Evolutionary conservation across 1,140 invertebrate genomes (phyloP).

Genomic region (Drosophila orena): DNA sequence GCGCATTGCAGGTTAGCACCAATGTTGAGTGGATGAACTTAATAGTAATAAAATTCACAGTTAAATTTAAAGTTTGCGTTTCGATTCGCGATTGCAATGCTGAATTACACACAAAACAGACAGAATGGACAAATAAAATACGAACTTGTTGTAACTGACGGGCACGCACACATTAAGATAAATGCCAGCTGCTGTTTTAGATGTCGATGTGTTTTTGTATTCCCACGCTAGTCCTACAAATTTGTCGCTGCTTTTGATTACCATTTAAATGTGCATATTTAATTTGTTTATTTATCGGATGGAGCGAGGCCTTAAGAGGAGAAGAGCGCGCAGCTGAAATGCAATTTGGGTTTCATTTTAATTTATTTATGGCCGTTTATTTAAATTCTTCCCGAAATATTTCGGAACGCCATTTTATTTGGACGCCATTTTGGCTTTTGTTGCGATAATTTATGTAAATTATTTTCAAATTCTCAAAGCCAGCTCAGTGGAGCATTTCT

Average conservation of each 20-base stretch:
- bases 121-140: conserved; percentile 11
- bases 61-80: conserved; percentile 44
- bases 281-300: conserved; percentile 63
- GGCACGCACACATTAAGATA: conserved; percentile 33
- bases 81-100: conserved; percentile 29
- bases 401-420: conserved; percentile 36
- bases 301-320: conserved; percentile 17
- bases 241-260: conserved; percentile 55
- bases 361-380: conserved; percentile 66
- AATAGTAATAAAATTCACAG: conserved; percentile 47
- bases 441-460: conserved; percentile 70
- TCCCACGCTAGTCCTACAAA: conserved; percentile 33
- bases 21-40: conserved; percentile 32
- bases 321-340: conserved; percentile 37
- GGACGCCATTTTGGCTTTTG: conserved; percentile 43
- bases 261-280: conserved; percentile 75
- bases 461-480: conserved; percentile 47
- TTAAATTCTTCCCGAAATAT: conserved; percentile 55
- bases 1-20: conserved; percentile 56
- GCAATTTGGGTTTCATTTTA: conserved; percentile 62
- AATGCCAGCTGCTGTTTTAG: conserved; percentile 30
- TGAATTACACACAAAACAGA: conserved; percentile 56
- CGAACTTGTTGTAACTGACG: conserved; percentile 35
- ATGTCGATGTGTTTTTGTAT: conserved; percentile 37
- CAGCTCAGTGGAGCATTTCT: conserved; percentile 26